phyloP scores from a whole-genome alignment of 2,113 vertebrate species.

The Saguinus midas region DNA sequence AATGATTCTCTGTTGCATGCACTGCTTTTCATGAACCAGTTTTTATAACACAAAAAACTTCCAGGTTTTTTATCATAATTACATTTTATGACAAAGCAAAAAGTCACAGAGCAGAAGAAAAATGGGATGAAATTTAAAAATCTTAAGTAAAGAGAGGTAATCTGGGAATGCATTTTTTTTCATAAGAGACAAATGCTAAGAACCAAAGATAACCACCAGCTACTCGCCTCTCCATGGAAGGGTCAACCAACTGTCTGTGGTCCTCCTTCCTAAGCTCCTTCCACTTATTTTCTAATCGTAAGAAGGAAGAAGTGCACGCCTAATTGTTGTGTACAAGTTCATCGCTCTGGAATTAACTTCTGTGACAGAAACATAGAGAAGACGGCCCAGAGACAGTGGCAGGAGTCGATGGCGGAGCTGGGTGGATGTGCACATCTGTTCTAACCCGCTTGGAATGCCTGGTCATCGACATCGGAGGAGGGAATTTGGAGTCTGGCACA shows the following conservation, averaged over 20 bases:
- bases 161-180: no score
- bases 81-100: background rate
- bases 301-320: background rate
- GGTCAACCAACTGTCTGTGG: background rate
- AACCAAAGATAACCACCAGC: background rate
- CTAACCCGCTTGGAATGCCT: background rate
- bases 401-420: accelerated
- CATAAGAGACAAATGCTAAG: background rate
- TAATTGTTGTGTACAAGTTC: accelerated
- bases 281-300: background rate
- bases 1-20: background rate
- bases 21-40: background rate
- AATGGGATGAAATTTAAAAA: background rate
- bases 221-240: accelerated
- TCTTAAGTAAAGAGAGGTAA: background rate
- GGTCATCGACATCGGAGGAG: accelerated
- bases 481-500: accelerated
- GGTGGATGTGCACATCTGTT: no score
- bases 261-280: background rate
- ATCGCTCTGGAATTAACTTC: no score
- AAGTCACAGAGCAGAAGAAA: background rate
- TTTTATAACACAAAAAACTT: background rate
- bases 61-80: background rate
- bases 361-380: accelerated
- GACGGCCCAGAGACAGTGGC: accelerated